Percentiles rank a stretch among this genome's conserved stretches.
These are phyloP conservation scores for Archips xylosteana DNA, from an alignment of 2,888 invertebrate genomes.

Conservation along the genomic window DNA sequence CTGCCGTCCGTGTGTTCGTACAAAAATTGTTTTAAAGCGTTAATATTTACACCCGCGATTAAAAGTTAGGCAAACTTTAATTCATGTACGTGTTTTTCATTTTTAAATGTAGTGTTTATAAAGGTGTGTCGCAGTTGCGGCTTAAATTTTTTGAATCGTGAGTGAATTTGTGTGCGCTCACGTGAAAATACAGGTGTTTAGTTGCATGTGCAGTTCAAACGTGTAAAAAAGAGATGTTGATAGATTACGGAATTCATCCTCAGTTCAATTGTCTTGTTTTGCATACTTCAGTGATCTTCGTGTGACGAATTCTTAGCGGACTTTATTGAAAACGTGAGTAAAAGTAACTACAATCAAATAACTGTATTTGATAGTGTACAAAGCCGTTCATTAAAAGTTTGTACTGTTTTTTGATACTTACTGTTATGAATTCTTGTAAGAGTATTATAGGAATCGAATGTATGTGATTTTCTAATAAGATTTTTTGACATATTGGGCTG, in stretches of 20 bases:
- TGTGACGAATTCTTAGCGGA: constrained; percentile 60
- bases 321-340: constrained; percentile 73
- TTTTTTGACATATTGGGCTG: constrained; percentile 46
- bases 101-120: constrained; percentile 39
- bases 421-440: constrained; percentile 51
- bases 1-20: constrained; percentile 41
- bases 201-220: constrained; percentile 54
- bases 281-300: constrained; percentile 70
- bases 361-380: constrained; percentile 57
- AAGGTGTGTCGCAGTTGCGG: constrained; percentile 76
- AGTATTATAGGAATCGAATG: constrained; percentile 53
- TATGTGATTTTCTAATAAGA: constrained; percentile 54
- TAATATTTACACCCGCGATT: constrained; percentile 11
- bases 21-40: constrained; percentile 15
- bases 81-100: constrained; percentile 37
- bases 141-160: constrained; percentile 71
- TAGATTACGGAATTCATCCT: constrained; percentile 48
- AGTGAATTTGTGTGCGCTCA: constrained; percentile 72
- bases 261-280: constrained; percentile 59
- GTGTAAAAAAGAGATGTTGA: constrained; percentile 58
- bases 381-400: constrained; percentile 26
- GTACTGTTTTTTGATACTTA: constrained; percentile 31
- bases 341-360: constrained; percentile 64
- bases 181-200: constrained; percentile 66
- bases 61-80: constrained; percentile 42